Percentiles rank a stretch among this genome's conserved stretches.
Evolutionary conservation across 2,888 invertebrate species (phyloP).

Genomic region (Gymnocheta viridis): DNA sequence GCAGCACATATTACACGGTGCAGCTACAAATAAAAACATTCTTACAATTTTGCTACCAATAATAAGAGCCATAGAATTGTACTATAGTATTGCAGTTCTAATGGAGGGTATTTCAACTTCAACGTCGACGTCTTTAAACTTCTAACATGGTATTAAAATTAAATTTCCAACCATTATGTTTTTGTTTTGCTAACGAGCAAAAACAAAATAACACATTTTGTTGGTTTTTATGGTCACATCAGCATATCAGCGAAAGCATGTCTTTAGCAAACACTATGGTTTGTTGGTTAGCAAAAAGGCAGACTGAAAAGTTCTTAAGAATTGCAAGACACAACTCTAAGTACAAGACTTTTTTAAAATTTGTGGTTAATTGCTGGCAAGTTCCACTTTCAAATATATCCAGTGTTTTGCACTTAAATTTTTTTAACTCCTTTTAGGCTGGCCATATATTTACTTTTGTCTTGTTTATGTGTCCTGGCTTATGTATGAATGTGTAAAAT

Average conservation of each 20-base stretch:
- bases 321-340: neutral
- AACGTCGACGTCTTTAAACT: neutral
- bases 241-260: constrained; percentile 15
- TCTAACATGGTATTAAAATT: neutral
- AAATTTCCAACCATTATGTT: neutral
- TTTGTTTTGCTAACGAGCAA: constrained; percentile 2
- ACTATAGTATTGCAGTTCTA: too few species aligned
- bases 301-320: neutral
- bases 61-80: too few species aligned
- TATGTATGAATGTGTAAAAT: neutral
- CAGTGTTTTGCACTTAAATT: too few species aligned
- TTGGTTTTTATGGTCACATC: constrained; percentile 27
- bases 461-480: neutral
- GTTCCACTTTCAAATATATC: too few species aligned
- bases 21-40: too few species aligned
- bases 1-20: too few species aligned
- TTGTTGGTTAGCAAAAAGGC: neutral
- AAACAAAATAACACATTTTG: neutral
- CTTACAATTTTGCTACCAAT: too few species aligned
- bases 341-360: neutral
- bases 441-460: neutral
- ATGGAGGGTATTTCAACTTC: neutral
- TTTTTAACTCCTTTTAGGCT: neutral
- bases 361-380: too few species aligned
- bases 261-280: constrained; percentile 4